Base-by-base conservation (phyloP, 2,888 invertebrate species). In the Campoletis raptor region DNA sequence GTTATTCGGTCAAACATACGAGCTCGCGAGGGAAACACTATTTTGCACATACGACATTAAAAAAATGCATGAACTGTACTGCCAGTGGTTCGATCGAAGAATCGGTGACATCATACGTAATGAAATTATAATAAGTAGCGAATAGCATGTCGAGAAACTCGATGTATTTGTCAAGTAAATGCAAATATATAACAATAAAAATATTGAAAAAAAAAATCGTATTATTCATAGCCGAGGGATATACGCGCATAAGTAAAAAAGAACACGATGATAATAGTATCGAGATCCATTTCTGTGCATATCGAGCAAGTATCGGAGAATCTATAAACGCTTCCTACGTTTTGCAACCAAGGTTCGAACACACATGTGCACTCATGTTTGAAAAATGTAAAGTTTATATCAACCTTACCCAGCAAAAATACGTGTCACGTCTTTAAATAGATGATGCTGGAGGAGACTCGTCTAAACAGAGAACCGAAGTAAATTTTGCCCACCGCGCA, bases 401-500 rank as follows among this genome's bases (percentile, higher is more conserved):
- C 81, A 77, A 67, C 73, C 69, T 54, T 66, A 70, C 66, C 61
- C 70, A 70, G 48, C 21, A 70, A 76, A 73, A 73, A 81, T 73
- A 52, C 73, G 69, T 73, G 81, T 84, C 86, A 86, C 81, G 84
- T 81, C 84, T 84, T 81, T 81, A 86, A 86, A 86, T 86, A 86
- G 86, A 86, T 21, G 82, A 77, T 73, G 77, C 61, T 69, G 69
- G 86, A 78, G 67, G 70, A 74, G 57, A 73, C 73, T 70, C 78
- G 74, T 76, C 48, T 69, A 52, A 81, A 81, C 81, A 69, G 69
- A 81, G 66, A 81, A 61, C 12, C 81, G 24, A 78, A 42, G 67
- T 57, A 52, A 74, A 83, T 15, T 48, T 80, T 73, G 61, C 72
- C 67, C 18, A 40, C 67, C 24, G 52, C 18, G 54, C 54, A 21